A percentile compares a stretch with the other conserved stretches of the same genome.
Conservation (phyloP, 1,140 invertebrate genomes). For the Doryteuthis pealeii region DNA sequence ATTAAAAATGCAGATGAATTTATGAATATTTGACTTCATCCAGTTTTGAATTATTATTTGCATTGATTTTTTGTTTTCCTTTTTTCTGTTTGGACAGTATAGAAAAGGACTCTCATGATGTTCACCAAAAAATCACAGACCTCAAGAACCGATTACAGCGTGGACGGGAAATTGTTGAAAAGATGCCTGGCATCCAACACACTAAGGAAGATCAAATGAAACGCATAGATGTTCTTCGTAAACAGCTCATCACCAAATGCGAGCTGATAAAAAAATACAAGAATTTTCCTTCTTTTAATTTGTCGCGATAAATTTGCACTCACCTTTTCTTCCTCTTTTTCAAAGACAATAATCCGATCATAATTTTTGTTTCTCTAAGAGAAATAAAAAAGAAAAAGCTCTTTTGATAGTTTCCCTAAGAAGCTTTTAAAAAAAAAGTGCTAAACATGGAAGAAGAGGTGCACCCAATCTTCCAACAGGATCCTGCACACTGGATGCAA, state of each 20-base stretch:
- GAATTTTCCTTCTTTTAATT: slow-evolving; percentile 65
- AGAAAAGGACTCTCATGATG: slow-evolving; percentile 86
- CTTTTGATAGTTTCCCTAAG: no score
- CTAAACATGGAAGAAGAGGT: slow-evolving; percentile 11
- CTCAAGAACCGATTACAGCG: slow-evolving; percentile 85
- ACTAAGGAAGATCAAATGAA: slow-evolving; percentile 90
- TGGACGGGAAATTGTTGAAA: slow-evolving; percentile 79
- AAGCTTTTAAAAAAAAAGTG: background rate
- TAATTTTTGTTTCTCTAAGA: no score
- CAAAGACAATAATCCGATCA: no score
- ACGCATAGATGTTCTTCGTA: slow-evolving; percentile 81
- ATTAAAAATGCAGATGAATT: background rate
- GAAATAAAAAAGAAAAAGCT: no score
- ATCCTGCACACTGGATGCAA: slow-evolving; percentile 54
- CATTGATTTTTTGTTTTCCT: background rate
- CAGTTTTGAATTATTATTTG: background rate
- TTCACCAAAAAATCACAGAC: slow-evolving; percentile 78
- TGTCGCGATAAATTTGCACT: slow-evolving; percentile 10
- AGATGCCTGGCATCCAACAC: slow-evolving; percentile 85
- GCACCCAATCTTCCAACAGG: slow-evolving; percentile 53
- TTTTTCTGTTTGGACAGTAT: slow-evolving; percentile 67
- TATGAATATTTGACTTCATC: background rate
- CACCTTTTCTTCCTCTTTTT: no score
- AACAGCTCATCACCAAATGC: slow-evolving; percentile 85
- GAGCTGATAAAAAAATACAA: slow-evolving; percentile 90